phyloP scores from a whole-genome alignment of 2,888 invertebrate species.

The Drosophila emarginata region DNA sequence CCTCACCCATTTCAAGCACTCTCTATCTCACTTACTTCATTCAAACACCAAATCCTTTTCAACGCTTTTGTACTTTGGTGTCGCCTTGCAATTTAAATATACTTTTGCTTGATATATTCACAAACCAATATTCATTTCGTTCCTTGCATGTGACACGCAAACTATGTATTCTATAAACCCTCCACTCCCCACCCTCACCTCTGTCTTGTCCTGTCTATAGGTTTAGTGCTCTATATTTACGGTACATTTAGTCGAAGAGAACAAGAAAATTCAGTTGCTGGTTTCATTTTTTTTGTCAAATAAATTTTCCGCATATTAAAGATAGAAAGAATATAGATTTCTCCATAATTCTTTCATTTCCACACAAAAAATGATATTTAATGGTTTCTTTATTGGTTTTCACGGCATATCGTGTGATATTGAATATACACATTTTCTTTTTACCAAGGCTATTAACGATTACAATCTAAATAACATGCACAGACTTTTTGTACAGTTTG shows the following conservation, averaged over 20 bases:
- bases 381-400: constrained; percentile 56
- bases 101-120: constrained; percentile 30
- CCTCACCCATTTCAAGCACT: constrained; percentile 1
- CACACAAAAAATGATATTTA: constrained; percentile 56
- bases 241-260: constrained; percentile 54
- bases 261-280: constrained; percentile 20
- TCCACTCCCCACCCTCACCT: neutral
- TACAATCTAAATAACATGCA: constrained; percentile 32
- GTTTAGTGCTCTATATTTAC: constrained; percentile 51
- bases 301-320: constrained; percentile 32
- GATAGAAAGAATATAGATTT: neutral
- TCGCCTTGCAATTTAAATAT: constrained; percentile 52
- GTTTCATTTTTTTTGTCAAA: constrained; percentile 19
- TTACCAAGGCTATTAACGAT: constrained; percentile 53
- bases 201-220: constrained; percentile 16
- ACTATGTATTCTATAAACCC: constrained; percentile 31
- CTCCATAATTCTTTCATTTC: constrained; percentile 35
- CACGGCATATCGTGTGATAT: constrained; percentile 35
- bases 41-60: constrained; percentile 14
- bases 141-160: constrained; percentile 68
- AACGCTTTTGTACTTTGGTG: constrained; percentile 31
- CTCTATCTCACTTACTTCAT: neutral
- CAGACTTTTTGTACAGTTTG: neutral
- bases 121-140: constrained; percentile 1
- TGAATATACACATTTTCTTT: constrained; percentile 20